A percentile compares a stretch with the other conserved stretches of the same genome.
Conservation (phyloP, 2,797 vertebrate species). For the Syngnathus acus region DNA sequence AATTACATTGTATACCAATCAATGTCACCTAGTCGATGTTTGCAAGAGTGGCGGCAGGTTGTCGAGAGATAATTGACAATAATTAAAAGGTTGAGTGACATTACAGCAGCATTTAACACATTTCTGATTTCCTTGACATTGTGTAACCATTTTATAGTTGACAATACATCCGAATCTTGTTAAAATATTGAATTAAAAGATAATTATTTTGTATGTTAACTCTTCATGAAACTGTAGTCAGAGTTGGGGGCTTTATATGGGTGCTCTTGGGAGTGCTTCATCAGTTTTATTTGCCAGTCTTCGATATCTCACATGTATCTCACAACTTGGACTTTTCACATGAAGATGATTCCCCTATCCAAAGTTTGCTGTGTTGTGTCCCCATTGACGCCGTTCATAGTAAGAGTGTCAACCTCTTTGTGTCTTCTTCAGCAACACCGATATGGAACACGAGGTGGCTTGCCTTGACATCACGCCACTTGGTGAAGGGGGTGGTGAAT, state of each 20-base stretch:
- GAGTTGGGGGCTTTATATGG: background rate
- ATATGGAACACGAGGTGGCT: constrained; percentile 98
- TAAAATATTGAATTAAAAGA: background rate
- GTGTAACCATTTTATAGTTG: background rate
- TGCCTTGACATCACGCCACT: constrained; percentile 96
- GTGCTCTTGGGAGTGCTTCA: background rate
- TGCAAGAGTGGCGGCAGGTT: background rate
- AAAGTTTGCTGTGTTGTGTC: background rate
- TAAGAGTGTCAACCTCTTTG: background rate
- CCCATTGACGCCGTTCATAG: background rate
- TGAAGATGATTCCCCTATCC: background rate
- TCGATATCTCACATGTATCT: too few species aligned
- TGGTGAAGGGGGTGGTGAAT: constrained; percentile 80
- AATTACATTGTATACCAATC: background rate
- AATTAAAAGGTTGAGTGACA: background rate
- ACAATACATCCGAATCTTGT: background rate
- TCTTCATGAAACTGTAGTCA: background rate
- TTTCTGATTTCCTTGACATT: background rate
- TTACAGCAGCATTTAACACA: background rate
- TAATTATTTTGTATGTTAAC: too few species aligned
- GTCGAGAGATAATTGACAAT: background rate
- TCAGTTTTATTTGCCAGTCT: background rate
- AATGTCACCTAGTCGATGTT: background rate
- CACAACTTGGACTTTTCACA: background rate
- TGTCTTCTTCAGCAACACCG: constrained; percentile 73